Conservation (phyloP, 2,113 vertebrate genomes). For the Cebus imitator region DNA sequence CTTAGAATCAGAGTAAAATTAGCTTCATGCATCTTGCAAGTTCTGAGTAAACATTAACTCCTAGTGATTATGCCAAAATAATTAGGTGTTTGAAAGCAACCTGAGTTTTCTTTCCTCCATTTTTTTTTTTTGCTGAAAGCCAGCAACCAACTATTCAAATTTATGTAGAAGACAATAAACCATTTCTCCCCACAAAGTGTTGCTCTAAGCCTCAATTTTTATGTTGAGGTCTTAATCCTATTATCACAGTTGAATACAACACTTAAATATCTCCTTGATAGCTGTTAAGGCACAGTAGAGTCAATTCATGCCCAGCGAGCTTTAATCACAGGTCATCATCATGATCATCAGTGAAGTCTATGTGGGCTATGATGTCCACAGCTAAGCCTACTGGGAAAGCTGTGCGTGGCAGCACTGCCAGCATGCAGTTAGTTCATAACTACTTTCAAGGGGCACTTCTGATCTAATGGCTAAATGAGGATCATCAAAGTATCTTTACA, state of each 20-base stretch:
- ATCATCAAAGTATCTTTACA: conserved; percentile 34
- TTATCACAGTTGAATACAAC: conserved; percentile 53
- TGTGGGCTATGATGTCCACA: neutral
- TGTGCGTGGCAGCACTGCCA: conserved; percentile 52
- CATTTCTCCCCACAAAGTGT: neutral
- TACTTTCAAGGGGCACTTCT: conserved; percentile 41
- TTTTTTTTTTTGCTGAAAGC: conserved; percentile 27
- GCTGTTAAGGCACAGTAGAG: conserved; percentile 35
- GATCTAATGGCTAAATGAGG: conserved; percentile 36
- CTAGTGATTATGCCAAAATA: conserved; percentile 33
- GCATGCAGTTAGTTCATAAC: neutral
- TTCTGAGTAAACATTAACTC: neutral
- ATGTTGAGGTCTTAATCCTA: conserved; percentile 40
- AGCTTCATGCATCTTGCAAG: neutral
- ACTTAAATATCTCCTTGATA: conserved; percentile 63
- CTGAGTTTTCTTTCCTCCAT: neutral
- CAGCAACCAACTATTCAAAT: neutral
- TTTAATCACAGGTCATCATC: conserved; percentile 66
- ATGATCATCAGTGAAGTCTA: conserved; percentile 3
- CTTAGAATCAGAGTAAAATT: neutral
- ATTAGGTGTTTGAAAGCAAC: conserved; percentile 16
- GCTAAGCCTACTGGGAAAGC: neutral
- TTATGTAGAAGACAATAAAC: neutral
- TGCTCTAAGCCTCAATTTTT: conserved; percentile 18
- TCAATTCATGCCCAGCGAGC: conserved; percentile 39